A percentile compares a stretch with the other conserved stretches of the same genome.
Conservation (phyloP, 1,140 invertebrate species). For the Atopsyche davidsoni region DNA sequence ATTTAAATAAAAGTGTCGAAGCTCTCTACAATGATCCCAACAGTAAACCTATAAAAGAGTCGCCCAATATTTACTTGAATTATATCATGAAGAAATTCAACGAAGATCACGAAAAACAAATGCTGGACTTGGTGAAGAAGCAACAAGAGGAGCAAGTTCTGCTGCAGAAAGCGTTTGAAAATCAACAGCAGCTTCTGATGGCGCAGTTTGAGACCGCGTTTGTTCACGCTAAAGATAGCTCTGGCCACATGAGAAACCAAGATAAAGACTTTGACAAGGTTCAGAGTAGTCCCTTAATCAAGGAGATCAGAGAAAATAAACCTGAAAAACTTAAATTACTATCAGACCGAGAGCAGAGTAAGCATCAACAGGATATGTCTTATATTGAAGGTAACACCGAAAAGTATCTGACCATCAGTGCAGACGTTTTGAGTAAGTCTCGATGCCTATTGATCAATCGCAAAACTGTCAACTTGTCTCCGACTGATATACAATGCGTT, state of each 20-base stretch:
- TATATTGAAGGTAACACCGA: constrained; percentile 25
- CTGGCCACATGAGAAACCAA: constrained; percentile 4
- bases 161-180: constrained; percentile 54
- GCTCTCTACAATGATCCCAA: not conserved
- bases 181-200: constrained; percentile 52
- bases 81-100: constrained; percentile 50
- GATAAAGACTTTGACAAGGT: too few relatives aligned
- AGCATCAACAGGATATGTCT: too few relatives aligned
- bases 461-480: constrained; percentile 21
- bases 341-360: too few relatives aligned
- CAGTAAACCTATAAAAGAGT: constrained; percentile 27
- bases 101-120: constrained; percentile 53
- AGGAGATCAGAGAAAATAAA: too few relatives aligned
- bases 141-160: constrained; percentile 53
- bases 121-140: constrained; percentile 50
- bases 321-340: too few relatives aligned
- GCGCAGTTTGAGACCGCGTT: constrained; percentile 50
- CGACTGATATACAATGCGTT: constrained; percentile 21
- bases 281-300: too few relatives aligned
- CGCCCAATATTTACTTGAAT: constrained; percentile 39
- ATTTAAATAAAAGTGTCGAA: constrained; percentile 10
- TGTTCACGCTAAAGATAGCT: constrained; percentile 19
- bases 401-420: constrained; percentile 23
- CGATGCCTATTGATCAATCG: constrained; percentile 17
- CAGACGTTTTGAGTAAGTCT: constrained; percentile 18